phyloP scores from a whole-genome alignment of 2,113 vertebrate genomes.

The Mobula birostris region DNA sequence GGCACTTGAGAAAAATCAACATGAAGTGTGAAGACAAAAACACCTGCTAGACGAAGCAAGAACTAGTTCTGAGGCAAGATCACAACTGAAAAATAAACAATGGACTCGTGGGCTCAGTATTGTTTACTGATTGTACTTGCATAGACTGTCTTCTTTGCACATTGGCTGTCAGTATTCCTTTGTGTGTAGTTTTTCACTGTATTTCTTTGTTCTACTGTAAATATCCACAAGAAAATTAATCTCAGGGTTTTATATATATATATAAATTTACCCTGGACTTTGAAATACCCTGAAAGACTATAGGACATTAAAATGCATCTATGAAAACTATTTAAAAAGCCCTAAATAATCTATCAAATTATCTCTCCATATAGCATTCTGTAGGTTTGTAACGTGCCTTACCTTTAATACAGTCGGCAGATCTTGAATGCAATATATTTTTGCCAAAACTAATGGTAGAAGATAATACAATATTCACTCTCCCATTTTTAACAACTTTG shows the following conservation, averaged over 20 bases:
- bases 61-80: background rate
- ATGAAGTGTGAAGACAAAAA: too few species aligned
- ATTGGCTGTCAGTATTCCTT: too few species aligned
- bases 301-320: background rate
- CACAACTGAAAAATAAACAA: background rate
- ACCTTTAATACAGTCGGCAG: constrained; percentile 19
- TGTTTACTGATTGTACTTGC: too few species aligned
- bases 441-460: constrained; percentile 44
- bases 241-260: too few species aligned
- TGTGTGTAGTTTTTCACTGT: too few species aligned
- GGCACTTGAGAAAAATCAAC: too few species aligned
- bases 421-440: constrained; percentile 36
- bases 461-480: constrained; percentile 47
- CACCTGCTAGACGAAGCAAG: too few species aligned
- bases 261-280: too few species aligned
- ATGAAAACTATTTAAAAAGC: background rate
- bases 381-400: background rate
- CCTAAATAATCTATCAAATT: background rate
- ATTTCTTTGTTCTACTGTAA: too few species aligned
- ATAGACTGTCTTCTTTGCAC: too few species aligned
- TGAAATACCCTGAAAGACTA: background rate
- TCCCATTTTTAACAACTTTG: background rate
- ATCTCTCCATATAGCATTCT: background rate
- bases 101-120: too few species aligned
- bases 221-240: too few species aligned